Base-by-base conservation (phyloP, 2,888 invertebrate species). In the Mesochorus sp. region DNA sequence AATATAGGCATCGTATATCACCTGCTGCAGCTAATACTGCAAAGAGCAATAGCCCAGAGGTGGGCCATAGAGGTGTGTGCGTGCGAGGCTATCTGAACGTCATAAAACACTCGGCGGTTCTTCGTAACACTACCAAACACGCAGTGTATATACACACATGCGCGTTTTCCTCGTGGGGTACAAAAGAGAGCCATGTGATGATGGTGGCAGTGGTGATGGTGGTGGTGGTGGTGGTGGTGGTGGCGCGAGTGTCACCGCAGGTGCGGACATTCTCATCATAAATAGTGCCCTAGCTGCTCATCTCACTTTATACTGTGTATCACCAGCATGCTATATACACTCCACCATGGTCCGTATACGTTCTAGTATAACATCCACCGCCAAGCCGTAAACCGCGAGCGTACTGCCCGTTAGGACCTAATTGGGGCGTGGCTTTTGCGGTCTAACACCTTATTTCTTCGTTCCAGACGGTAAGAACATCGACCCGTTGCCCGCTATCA, bases 231-330 rank as follows among this genome's bases (percentile, higher is more conserved):
- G n/a, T 5, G 42, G 71, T 55, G 76, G 71, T 81, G 79, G 84
- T 81, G 85, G 85, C 83, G 85, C 83, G 84, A 88, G 85, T 89
- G 90, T 89, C 88, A 88, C 85, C 88, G 85, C 90, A 90, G 90
- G 90, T 90, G 90, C 86, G 87, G 85, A 88, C 87, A 86, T 89
- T 90, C 90, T 88, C 89, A 89, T 89, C 89, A 88, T 90, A 90
- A 90, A 90, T 89, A 90, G 80, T 71, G 47, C 70, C 53, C 68
- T 72, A 47, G 72, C 76, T 28, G 57, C 55, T 61, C 62, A 64
- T 70, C 68, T 64, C 64, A 39, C 59, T 62, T 24, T 66, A 57
- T 64, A 49, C 68, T 31, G 62, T 51, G 31, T 53, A 42, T 24
- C 47, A 10, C 57, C 39, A 12, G 14, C 14, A 17, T 21, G n/a